Percentiles rank a stretch among this genome's conserved stretches.
phyloP scores from a whole-genome alignment of 2,797 vertebrate species.

The Petrocephalus schoutedeni region DNA sequence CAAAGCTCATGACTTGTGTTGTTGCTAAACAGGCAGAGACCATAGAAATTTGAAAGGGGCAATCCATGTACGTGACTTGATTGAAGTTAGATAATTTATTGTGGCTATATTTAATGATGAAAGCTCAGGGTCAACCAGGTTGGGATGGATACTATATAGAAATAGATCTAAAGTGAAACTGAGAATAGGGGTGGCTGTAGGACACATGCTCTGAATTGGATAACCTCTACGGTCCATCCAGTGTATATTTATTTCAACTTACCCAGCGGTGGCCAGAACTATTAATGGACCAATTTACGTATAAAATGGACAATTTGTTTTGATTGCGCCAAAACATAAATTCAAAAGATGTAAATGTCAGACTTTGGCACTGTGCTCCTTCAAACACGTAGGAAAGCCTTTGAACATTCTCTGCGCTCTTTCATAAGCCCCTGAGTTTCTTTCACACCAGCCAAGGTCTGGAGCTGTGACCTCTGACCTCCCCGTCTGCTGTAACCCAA shows the following conservation, averaged over 20 bases:
- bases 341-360: conserved; percentile 50
- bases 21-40: not conserved
- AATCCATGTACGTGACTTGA: not conserved
- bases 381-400: conserved; percentile 27
- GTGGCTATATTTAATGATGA: not conserved
- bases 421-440: conserved; percentile 44
- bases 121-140: not conserved
- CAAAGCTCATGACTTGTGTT: not conserved
- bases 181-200: not conserved
- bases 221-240: not conserved
- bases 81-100: conserved; percentile 14
- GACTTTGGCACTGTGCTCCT: conserved; percentile 88
- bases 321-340: not conserved
- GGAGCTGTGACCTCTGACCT: conserved; percentile 66
- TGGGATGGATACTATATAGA: not conserved
- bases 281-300: not conserved
- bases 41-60: not conserved
- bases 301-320: not conserved
- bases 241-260: conserved; percentile 1
- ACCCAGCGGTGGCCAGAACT: not conserved
- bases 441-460: conserved; percentile 49
- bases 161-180: not conserved
- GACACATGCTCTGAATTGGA: not conserved
- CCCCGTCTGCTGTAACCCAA: conserved; percentile 77
- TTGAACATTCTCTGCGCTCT: conserved; percentile 21